Base-by-base conservation (phyloP, 2,888 invertebrate genomes). In the Agrotis puta region DNA sequence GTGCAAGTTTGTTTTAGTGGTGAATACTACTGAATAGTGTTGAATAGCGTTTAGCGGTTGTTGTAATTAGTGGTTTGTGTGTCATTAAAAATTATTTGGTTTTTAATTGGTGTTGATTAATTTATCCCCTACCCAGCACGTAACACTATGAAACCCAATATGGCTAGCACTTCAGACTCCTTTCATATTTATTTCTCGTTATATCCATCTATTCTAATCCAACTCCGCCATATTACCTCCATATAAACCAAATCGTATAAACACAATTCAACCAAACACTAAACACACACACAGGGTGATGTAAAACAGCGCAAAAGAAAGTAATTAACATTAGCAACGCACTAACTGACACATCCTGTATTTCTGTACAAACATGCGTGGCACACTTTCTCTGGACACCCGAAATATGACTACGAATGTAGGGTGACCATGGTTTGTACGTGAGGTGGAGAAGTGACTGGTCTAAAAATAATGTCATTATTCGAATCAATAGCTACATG, bases 331-430 rank as follows among this genome's bases (percentile, higher is more conserved):
- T 82, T 69, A 70, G 62, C 74, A 67, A 9, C 50, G 65, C 54
- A 68, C 79, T 81, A 83, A 85, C 77, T 74, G 59, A 65, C 73
- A 61, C 78, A 81, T 85, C 85, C 85, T 85, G 85, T 81, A 75
- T 66, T 27, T 43, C 53, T 18, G 61, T 18, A 62, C 69, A 84
- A 78, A 85, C 78, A 83, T 18, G 67, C 56, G 59, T 70, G 85
- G 54, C 84, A 82, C 65, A 85, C 85, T 85, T 85, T 85, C 85
- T 61, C 74, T 77, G 66, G n/a, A 48, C 22, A 72, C 66, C 79
- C 81, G 71, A 82, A 84, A 85, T 79, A 62, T 80, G 67, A 62
- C 58, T 63, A 69, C 27, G n/a, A 11, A 62, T 51, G 74, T 79
- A 73, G 64, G 62, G 74, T 74, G 73, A 18, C 39, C 58, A 82